phyloP scores from a whole-genome alignment of 2,113 vertebrate genomes.

The Spheniscus mendiculus region DNA sequence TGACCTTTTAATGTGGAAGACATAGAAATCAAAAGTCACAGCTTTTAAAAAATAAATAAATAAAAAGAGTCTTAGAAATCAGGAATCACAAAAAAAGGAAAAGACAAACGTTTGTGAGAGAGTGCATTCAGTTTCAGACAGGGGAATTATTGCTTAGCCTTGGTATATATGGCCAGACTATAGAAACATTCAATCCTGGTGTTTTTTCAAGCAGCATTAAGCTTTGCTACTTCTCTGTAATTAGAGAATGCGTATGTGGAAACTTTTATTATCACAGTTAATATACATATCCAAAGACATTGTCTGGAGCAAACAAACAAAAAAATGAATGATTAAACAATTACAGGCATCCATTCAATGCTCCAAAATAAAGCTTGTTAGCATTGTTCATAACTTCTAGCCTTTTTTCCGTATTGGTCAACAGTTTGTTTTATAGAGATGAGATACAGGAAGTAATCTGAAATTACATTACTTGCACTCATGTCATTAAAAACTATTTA shows the following conservation, averaged over 20 bases:
- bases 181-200: not conserved
- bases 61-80: not conserved
- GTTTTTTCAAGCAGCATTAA: not conserved
- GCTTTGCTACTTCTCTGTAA: not conserved
- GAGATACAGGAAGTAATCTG: not conserved
- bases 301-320: not conserved
- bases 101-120: not conserved
- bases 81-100: not conserved
- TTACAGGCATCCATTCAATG: not conserved
- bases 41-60: not conserved
- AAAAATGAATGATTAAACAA: not conserved
- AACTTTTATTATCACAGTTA: not conserved
- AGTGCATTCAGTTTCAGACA: not conserved
- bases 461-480: not conserved
- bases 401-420: not conserved
- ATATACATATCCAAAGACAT: not conserved
- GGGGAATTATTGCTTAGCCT: not conserved
- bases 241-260: not conserved
- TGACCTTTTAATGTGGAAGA: not conserved
- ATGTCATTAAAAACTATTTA: not conserved
- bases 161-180: rapidly evolving
- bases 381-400: not conserved
- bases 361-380: not conserved
- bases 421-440: not conserved
- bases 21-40: not conserved